Evolutionary conservation across 2,888 invertebrate genomes (phyloP), one percentile per base, ranked within the genome.

Genomic region (Gonocerus acuteangulatus): DNA sequence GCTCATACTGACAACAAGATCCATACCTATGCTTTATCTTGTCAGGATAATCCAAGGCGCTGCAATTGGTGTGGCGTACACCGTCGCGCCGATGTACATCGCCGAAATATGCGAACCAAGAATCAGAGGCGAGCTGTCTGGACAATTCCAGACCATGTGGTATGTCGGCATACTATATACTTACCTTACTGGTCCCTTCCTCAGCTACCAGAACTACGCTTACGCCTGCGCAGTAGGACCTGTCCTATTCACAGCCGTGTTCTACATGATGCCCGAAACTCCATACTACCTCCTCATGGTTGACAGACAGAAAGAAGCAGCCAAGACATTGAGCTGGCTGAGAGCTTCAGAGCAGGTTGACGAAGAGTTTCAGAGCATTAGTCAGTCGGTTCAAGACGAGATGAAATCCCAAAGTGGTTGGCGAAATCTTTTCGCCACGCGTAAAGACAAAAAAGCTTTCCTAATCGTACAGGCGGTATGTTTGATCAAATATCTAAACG

Each of bases 211-310:
- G 0, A 68, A 67, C 19, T 67, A 75, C 19, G 70, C 72, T 0
- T 74, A 74, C 21, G 73, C 78, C 18, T 74, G 80, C 27, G 66
- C 77, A 0, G 66, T 76, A 0, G 72, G 80, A 34, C 80, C 82
- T 0, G 67, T 79, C 2, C 64, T 75, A n/a, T 80, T 78, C 62
- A 74, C 78, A 32, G 27, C 76, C 0, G 71, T 75, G 0, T 81
- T 81, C 68, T 63, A 73, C 9, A 81, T 80, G 78, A 77, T 82
- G 73, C 82, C 82, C 0, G 82, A 83, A 68, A 80, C 82, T 0
- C 82, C 82, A 1, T 82, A 82, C 66, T 82, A 78, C 67, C 73
- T 82, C 34, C 69, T 83, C 19, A 80, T 80, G 71, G 76, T 76
- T 59, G 77, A 76, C 1, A 73, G 76, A 22, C 68, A 75, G 2